A percentile compares a stretch with the other conserved stretches of the same genome.
Evolutionary conservation across 2,888 invertebrate species (phyloP).

Genomic region (Xanthorhoe spadicearia): DNA sequence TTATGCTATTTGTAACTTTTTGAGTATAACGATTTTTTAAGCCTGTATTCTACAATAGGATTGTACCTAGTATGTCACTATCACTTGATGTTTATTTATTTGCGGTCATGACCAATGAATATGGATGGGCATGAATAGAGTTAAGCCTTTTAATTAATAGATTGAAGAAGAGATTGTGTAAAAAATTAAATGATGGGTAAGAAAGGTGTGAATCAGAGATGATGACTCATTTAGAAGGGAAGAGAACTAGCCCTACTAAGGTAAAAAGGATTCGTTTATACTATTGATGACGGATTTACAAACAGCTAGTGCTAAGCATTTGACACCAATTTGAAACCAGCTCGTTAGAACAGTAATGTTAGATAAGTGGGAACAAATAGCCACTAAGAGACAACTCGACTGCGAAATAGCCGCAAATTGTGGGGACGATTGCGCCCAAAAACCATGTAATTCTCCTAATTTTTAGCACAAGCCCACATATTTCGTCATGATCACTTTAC

Average conservation of each 20-base stretch:
- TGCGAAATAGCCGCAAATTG: slow-evolving; percentile 10
- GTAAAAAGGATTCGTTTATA: no score
- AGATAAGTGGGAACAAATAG: slow-evolving; percentile 15
- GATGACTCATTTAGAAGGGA: no score
- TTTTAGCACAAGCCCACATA: slow-evolving; percentile 21
- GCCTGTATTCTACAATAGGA: no score
- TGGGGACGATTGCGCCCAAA: slow-evolving; percentile 12
- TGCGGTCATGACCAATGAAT: no score
- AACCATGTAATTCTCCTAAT: slow-evolving; percentile 20
- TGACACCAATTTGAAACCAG: slow-evolving; percentile 1
- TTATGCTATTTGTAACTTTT: neutral
- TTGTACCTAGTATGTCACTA: no score
- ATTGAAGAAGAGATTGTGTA: no score
- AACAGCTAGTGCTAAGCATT: neutral
- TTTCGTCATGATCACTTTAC: slow-evolving; percentile 25
- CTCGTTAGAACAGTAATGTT: slow-evolving; percentile 8
- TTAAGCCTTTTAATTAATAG: no score
- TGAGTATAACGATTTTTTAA: neutral
- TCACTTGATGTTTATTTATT: no score
- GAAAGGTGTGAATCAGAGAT: no score
- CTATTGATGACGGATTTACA: neutral
- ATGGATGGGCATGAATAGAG: no score
- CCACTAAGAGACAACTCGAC: slow-evolving; percentile 1
- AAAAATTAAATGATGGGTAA: no score
- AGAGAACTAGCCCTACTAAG: no score